These are phyloP conservation scores for Premnoplex brunnescens DNA, from an alignment of 2,797 vertebrate genomes.

Conservation along the genomic window DNA sequence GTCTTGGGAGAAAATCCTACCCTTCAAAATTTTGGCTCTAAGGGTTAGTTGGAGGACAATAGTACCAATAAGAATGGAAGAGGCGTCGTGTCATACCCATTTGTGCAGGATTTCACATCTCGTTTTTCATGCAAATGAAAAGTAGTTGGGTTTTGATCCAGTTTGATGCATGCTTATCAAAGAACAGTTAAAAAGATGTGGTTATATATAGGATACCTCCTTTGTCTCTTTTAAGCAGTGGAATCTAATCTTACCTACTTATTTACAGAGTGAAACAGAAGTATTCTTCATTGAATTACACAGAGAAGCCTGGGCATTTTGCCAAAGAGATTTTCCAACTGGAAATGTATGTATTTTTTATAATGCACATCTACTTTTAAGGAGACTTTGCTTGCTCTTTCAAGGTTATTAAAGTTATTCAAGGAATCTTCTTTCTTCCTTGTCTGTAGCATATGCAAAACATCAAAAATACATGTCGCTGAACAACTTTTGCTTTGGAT, in stretches of 20 bases:
- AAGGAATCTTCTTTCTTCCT: neutral
- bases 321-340: neutral
- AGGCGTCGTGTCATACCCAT: neutral
- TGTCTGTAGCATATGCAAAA: neutral
- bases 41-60: neutral
- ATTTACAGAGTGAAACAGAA: neutral
- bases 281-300: conserved; percentile 11
- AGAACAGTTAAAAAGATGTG: conserved; percentile 1
- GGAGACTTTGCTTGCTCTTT: neutral
- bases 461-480: neutral
- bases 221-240: conserved; percentile 5
- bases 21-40: conserved; percentile 14
- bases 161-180: neutral
- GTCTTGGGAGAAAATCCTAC: conserved; percentile 36
- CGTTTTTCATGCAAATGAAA: neutral
- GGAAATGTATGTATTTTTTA: neutral
- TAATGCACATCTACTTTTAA: neutral
- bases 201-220: neutral
- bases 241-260: conserved; percentile 25
- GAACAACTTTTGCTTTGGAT: neutral
- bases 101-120: conserved; percentile 29
- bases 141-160: neutral
- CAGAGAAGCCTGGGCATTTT: neutral
- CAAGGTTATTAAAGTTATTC: neutral
- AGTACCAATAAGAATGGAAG: neutral